Evolutionary conservation across 2,113 vertebrate species (phyloP), one percentile per base, ranked within the genome.

Genomic region (Leiothrix lutea): DNA sequence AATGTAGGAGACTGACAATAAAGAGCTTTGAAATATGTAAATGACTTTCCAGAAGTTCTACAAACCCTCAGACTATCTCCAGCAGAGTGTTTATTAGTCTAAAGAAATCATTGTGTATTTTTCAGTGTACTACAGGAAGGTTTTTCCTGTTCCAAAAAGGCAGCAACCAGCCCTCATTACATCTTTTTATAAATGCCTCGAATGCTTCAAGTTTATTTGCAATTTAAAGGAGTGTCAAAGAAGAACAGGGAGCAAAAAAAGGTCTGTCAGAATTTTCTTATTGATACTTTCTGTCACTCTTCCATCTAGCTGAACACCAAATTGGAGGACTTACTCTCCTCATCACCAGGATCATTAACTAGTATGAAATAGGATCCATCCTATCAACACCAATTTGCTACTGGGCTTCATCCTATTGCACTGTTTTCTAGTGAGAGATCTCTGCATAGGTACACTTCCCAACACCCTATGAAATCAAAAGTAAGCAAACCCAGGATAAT

Each of bases 201-300:
- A 69, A 9, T 77, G 48, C 72, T 88, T 70, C 64, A 80, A 87
- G 53, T 74, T 74, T 80, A 64, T 72, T 92, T 62, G 69, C 53
- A 83, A 65, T 90, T 66, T 91, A 95, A 95, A 94, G 66, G 54
- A 72, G 69, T 38, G 83, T 26, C 64, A 81, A 54, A 64, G 90
- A 94, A 94, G 69, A 87, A 77, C 8, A 26, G 21, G 21, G 38
- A 94, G 29, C 65, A 61, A 83, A 70, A 12, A 87, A 72, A 92
- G 35, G 38, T 88, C 38, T 79, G 75, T 51, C 82, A 71, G 71
- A 95, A 84, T 87, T 77, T 87, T 95, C 73, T 65, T 58, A 86
- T 10, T 2, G 9, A 54, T 48, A 61, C 24, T 77, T 81, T 72
- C 42, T 73, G 69, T 25, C 18, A 26, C 4, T 44, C 25, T 86